Base-by-base conservation (phyloP, 2,888 invertebrate genomes). In the Yponomeuta cagnagella region DNA sequence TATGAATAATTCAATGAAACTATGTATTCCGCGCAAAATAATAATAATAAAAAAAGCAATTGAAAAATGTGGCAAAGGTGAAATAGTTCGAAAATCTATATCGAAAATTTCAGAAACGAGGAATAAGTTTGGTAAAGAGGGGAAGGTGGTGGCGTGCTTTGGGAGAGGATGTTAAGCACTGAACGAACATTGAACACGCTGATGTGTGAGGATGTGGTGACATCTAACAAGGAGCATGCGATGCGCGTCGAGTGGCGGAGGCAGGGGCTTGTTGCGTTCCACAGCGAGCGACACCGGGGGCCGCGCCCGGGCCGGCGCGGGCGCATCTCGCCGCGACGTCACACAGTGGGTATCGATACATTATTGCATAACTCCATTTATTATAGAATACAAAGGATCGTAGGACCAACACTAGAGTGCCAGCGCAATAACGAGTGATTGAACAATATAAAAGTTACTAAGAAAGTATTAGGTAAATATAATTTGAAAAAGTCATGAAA, bases 401-500 rank as follows among this genome's bases (percentile, higher is more conserved):
- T 81, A 85, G 87, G 86, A 87, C 89, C 91, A 89, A 91, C 91
- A 90, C 91, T 89, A 90, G 87, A 88, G 91, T 91, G 91, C 90
- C 88, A 90, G 90, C 84, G 86, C 87, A 87, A 88, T 91, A 91
- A 92, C 92, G 87, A 92, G 92, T 92, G 92, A 88, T 85, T 82
- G 85, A 89, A 89, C 84, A 84, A 83, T 89, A 89, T 88, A 89
- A 89, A 88, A 89, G 84, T 85, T 83, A 90, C 88, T 90, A 90
- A 89, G 90, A 90, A 90, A 88, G 86, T 88, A 81, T 83, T 82
- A 89, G 87, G 89, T 92, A 90, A 92, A 91, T 92, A 92, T 92
- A 90, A 91, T 92, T 91, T 91, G 89, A 90, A 89, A 90, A 90
- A 91, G 86, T 88, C 80, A 84, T 89, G 90, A 89, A 82, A 65